These are phyloP conservation scores for Troilus luridus DNA, from an alignment of 2,888 invertebrate genomes.

Conservation along the genomic window DNA sequence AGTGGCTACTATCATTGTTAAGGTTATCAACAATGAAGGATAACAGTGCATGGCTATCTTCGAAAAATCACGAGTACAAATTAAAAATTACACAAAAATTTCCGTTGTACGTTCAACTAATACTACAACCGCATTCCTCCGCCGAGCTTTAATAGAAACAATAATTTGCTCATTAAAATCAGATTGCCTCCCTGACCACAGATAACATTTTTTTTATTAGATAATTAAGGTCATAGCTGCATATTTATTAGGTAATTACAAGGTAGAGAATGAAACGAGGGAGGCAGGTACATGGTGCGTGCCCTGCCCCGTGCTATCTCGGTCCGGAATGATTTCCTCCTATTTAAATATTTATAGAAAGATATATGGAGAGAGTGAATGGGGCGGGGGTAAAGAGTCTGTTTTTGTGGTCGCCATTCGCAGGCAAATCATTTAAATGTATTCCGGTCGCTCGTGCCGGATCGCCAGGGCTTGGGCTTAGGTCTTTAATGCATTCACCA, in stretches of 20 bases:
- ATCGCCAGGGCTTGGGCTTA: not conserved
- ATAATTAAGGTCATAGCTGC: not conserved
- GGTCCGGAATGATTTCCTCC: not conserved
- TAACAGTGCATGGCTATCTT: no score
- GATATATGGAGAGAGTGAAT: slow-evolving; percentile 19
- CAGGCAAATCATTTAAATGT: slow-evolving; percentile 45
- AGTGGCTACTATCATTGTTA: no score
- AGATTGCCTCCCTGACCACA: not conserved
- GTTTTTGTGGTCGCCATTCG: slow-evolving; percentile 32
- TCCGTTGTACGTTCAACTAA: not conserved
- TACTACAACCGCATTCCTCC: not conserved
- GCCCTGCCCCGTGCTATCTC: not conserved
- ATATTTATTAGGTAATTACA: slow-evolving; percentile 16
- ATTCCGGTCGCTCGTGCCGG: slow-evolving; percentile 35
- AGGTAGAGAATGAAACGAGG: not conserved
- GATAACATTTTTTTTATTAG: not conserved
- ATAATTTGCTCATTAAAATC: not conserved
- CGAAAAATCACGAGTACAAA: no score
- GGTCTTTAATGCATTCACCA: slow-evolving; percentile 34
- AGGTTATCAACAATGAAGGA: no score
- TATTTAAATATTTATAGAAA: slow-evolving; percentile 36
- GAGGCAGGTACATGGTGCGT: slow-evolving; percentile 1
- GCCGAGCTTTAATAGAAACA: not conserved
- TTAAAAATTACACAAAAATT: no score
- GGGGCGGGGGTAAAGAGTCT: not conserved